Evolutionary conservation across 2,888 invertebrate genomes (phyloP), one percentile per base, ranked within the genome.

Genomic region (Clivina fossor): DNA sequence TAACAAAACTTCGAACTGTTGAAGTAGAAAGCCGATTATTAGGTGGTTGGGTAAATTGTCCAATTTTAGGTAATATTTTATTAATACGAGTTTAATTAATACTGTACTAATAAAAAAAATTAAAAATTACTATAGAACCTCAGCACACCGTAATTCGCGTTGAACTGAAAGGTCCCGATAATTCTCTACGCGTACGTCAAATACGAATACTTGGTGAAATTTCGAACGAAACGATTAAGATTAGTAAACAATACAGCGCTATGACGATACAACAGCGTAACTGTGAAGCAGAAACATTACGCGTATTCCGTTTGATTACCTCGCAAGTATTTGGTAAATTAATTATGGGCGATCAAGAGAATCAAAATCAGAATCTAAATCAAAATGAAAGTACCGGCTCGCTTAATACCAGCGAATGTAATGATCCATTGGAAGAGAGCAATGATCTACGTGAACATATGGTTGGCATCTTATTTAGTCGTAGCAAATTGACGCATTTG

Each of bases 391-490:
- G 70, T 40, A 69, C 66, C 35, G 66, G 63, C 19, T 67, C 67
- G 4, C 47, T 69, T 9, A 70, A 71, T 13, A 65, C 66, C 4
- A 69, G 65, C 57, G 74, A 74, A 51, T 68, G 65, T 46, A 60
- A 67, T 69, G 71, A 82, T 74, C 71, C 80, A 65, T 58, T 72
- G 35, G 73, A 74, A 61, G 74, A 75, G 58, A 72, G 76, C 68
- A 72, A 78, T 69, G 67, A 78, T 71, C 61, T 97, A 4, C 84
- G 94, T 35, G 96, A 96, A 69, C 96, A 96, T 70, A 93, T 97
- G 82, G 96, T 96, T 37, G 95, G 96, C 58, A 96, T 97, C 65
- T 77, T 97, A 40, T 97, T 96, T 73, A 93, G 93, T 55, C 83
- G 95, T 43, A 93, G 93, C 70, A 94, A 95, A 72, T 77, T 97